phyloP scores from a whole-genome alignment of 2,113 vertebrate genomes.

The Rissa tridactyla region DNA sequence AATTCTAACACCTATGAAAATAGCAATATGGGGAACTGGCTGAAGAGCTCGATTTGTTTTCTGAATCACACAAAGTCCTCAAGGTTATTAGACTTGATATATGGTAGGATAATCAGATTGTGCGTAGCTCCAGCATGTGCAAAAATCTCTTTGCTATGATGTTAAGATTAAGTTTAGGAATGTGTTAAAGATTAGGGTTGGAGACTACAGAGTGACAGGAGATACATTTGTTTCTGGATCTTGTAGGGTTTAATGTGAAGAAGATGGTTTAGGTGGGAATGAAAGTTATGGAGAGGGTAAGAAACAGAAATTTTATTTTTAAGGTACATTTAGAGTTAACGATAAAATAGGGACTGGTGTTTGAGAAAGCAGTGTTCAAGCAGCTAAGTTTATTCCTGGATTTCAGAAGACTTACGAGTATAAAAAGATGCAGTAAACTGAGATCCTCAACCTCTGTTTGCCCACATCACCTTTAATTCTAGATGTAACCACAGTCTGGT shows the following conservation, averaged over 20 bases:
- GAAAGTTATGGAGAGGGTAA: neutral
- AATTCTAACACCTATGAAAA: neutral
- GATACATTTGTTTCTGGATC: neutral
- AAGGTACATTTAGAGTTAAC: neutral
- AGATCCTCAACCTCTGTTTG: neutral
- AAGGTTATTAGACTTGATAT: neutral
- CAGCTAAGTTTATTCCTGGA: neutral
- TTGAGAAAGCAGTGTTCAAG: neutral
- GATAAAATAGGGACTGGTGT: neutral
- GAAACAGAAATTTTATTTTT: neutral
- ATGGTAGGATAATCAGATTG: neutral
- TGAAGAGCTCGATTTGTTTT: neutral
- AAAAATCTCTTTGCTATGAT: neutral
- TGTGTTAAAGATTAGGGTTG: neutral
- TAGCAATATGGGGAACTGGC: neutral
- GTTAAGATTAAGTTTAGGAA: neutral
- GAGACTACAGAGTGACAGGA: neutral
- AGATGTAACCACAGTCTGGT: neutral
- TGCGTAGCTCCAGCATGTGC: neutral
- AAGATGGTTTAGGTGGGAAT: neutral
- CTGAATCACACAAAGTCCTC: neutral
- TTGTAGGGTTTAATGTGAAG: neutral
- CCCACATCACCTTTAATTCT: conserved; percentile 18
- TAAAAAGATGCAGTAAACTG: neutral
- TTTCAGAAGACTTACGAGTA: neutral